Conservation (phyloP, 2,888 invertebrate species). For the Leucoma salicis region DNA sequence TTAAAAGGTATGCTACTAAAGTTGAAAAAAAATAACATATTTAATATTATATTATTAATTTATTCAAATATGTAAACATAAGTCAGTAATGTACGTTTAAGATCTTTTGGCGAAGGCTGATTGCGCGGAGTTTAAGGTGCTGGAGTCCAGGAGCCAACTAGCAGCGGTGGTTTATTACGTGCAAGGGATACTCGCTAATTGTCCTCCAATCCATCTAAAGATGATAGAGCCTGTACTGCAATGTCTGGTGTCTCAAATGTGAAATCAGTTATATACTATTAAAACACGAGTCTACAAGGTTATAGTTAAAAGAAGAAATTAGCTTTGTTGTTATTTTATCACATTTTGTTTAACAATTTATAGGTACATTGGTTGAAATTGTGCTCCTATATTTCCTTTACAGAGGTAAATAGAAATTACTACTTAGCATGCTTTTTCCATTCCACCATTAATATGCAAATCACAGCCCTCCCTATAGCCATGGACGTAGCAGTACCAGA, state of each 20-base stretch:
- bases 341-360: too few species aligned
- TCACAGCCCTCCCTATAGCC: too few species aligned
- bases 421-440: too few species aligned
- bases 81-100: conserved; percentile 87
- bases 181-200: conserved; percentile 90
- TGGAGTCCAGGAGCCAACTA: conserved; percentile 77
- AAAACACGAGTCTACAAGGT: not conserved
- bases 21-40: too few species aligned
- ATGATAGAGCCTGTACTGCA: conserved; percentile 91
- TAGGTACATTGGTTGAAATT: too few species aligned
- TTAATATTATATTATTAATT: conserved; percentile 13
- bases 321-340: too few species aligned
- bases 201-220: conserved; percentile 76
- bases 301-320: too few species aligned
- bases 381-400: too few species aligned
- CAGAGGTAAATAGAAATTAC: too few species aligned
- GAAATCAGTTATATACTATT: conserved; percentile 59
- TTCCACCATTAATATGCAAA: too few species aligned
- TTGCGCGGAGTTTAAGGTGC: conserved; percentile 69
- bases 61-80: conserved; percentile 89
- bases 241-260: conserved; percentile 95
- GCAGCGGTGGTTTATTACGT: conserved; percentile 77
- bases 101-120: conserved; percentile 91
- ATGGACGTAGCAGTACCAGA: too few species aligned
- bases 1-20: too few species aligned